Evolutionary conservation across 2,797 vertebrate genomes (phyloP).

Genomic region (Pristis pectinata): DNA sequence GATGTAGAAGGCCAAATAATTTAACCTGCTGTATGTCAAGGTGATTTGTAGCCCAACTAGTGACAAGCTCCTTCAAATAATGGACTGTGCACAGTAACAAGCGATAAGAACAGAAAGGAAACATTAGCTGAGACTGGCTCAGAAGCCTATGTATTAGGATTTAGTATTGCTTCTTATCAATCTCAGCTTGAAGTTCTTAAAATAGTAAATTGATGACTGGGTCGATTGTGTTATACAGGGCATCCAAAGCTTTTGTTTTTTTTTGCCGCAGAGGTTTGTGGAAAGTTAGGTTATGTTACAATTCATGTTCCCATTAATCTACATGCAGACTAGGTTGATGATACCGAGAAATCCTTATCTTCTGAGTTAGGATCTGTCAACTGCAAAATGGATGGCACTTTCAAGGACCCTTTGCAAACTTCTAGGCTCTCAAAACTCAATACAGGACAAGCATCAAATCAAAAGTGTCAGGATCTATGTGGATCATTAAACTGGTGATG

Average conservation of each 20-base stretch:
- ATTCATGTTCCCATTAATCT: not conserved
- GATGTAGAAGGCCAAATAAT: not conserved
- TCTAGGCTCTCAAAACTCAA: not conserved
- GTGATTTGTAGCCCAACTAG: not conserved
- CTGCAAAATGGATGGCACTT: not conserved
- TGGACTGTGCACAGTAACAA: not conserved
- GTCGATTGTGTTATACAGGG: not conserved
- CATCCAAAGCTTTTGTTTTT: not conserved
- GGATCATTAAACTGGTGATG: not conserved
- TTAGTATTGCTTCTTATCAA: not conserved
- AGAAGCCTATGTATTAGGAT: not conserved
- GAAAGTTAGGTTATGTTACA: not conserved
- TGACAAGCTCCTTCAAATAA: not conserved
- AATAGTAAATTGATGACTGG: not conserved
- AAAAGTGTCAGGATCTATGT: not conserved
- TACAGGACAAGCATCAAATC: not conserved
- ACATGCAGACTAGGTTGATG: not conserved
- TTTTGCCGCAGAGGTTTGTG: not conserved
- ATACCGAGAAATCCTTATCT: not conserved
- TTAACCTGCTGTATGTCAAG: not conserved
- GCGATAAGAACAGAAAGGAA: not conserved
- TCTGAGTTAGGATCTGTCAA: not conserved
- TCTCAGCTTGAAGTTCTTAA: not conserved
- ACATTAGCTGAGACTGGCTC: not conserved
- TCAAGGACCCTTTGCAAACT: not conserved